Evolutionary conservation across 2,113 vertebrate species (phyloP).

Genomic region (Camelus bactrianus): DNA sequence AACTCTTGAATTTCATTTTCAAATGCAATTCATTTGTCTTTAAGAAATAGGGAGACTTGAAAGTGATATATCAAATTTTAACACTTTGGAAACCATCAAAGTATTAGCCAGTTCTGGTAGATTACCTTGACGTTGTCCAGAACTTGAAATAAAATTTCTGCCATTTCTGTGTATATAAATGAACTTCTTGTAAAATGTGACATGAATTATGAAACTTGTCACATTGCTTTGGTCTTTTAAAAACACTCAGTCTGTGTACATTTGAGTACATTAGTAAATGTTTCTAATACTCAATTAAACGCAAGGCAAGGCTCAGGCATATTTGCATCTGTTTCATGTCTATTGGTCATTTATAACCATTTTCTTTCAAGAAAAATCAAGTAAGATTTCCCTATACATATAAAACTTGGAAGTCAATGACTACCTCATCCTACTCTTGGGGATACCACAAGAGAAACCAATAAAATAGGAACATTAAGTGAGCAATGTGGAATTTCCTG

Average conservation of each 20-base stretch:
- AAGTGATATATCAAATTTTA: neutral
- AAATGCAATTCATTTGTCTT: neutral
- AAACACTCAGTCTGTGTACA: neutral
- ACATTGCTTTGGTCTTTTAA: constrained; percentile 14
- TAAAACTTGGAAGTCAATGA: neutral
- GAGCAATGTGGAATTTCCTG: neutral
- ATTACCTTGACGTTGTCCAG: neutral
- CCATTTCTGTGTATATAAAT: neutral
- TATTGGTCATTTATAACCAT: neutral
- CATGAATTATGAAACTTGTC: neutral
- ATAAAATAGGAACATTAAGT: neutral
- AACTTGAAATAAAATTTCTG: constrained; percentile 7
- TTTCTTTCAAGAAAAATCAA: neutral
- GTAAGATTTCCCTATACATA: neutral
- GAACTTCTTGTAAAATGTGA: neutral
- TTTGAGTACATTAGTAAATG: neutral
- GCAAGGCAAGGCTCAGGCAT: neutral
- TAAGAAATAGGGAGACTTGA: neutral
- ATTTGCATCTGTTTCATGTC: neutral
- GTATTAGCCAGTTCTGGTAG: neutral
- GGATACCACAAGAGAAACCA: neutral
- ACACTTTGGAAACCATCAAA: neutral
- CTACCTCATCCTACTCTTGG: neutral
- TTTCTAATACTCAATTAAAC: constrained; percentile 16
- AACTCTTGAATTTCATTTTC: neutral